Evolutionary conservation across 2,888 invertebrate genomes (phyloP), one percentile per base, ranked within the genome.

Genomic region (Drosophila algonquin): DNA sequence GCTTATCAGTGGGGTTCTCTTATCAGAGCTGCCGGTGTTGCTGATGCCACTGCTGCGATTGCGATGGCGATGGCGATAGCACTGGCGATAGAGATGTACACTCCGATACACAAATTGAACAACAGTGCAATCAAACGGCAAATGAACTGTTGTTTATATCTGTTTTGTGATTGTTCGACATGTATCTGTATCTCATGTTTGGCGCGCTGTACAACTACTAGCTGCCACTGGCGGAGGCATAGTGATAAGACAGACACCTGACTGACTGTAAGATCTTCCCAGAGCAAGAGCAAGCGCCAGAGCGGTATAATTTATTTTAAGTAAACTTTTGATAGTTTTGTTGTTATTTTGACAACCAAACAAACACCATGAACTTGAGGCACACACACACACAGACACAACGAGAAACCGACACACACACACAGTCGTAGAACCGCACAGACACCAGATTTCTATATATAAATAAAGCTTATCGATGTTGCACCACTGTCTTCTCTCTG

Each of bases 281-380:
- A 63, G 46, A 59, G 62, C 61, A 58, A 45, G 63, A 59, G 54
- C 14, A 14, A 40, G 40, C 1, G 21, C 21, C 2, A 21, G 21
- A 21, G 21, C 21, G 14, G 40, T n/a, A 68, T 53, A 24, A 24
- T 53, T 52, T 14, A 12, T n/a, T 40, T 44, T 14, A 14, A 10
- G 18, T 2, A 6, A 14, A 60, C 10, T 50, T 32, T 32, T 48
- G 46, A 50, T 46, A 50, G 40, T 52, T 30, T 64, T 72, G 71
- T 53, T 72, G 63, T 76, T 86, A 76, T 74, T 79, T 80, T 80
- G 81, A 87, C 81, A 83, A 81, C 75, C 80, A 58, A 75, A 69
- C 67, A 69, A 69, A 69, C 74, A 71, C 81, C 82, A 64, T 83
- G 83, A 83, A 83, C 83, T 87, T 87, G 87, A 76, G 75, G 40